Base-by-base conservation (phyloP, 2,797 vertebrate genomes). In the Hapalemur alaotrensis region DNA sequence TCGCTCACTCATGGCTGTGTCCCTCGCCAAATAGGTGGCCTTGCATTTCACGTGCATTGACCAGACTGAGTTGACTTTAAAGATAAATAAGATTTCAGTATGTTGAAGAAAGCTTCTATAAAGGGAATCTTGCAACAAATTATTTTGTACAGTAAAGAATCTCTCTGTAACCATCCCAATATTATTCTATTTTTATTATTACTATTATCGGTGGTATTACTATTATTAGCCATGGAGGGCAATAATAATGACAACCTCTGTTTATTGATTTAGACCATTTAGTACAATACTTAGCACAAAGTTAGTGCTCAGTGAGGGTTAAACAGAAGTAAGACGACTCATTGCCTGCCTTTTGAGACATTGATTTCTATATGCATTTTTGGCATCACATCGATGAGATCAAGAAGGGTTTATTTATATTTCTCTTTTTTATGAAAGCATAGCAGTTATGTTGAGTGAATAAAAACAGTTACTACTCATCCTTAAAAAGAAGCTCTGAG, bases 391-490 rank as follows among this genome's bases (percentile, higher is more conserved):
- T 72, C 72, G 57, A 25, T 43, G 70, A 85, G 50, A n/a, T 70
- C 90, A 72, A 95, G 50, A 81, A 92, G 63, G 43, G 28, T 72
- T 91, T 96, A 72, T 85, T 95, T 95, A 28, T 86, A 67, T 73
- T 89, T 94, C 69, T 92, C 65, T 84, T 82, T 69, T 80, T 67
- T n/a, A 85, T 30, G 59, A 89, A 86, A 54, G 52, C n/a, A 4
- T 65, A 43, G 38, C 10, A 48, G 87, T 86, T 89, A 41, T 38
- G 25, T 52, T 82, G 54, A 43, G 87, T 80, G 46, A 95, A 57
- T 87, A 76, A 78, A 87, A 91, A 50, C 75, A 63, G 65, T 93
- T 35, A 76, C 41, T 2, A 25, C 14, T 35, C 2, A 50, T 69
- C 85, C 86, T 89, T 73, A 84, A 61, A 93, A 85, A 78, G 73